Evolutionary conservation across 2,888 invertebrate species (phyloP), one percentile per base, ranked within the genome.

Genomic region (Invenusta paracnida): DNA sequence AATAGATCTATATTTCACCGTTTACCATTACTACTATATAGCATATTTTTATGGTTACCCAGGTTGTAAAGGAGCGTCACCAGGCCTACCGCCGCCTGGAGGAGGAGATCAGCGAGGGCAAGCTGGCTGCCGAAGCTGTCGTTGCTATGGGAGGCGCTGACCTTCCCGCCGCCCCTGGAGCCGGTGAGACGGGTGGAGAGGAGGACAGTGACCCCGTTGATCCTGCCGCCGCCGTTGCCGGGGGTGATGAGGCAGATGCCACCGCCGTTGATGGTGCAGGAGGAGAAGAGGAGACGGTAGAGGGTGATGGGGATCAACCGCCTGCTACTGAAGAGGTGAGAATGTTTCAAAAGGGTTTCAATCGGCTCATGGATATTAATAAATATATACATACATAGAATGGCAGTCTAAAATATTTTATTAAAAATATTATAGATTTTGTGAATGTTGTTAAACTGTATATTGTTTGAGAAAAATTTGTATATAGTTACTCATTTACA

Each of bases 1-100:
- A n/a, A n/a, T n/a, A n/a, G n/a, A n/a, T n/a, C n/a, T n/a, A n/a
- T n/a, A n/a, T n/a, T n/a, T n/a, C n/a, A n/a, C n/a, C n/a, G n/a
- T n/a, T n/a, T n/a, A n/a, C n/a, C n/a, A n/a, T n/a, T n/a, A n/a
- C n/a, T n/a, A n/a, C n/a, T 17, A 5, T 17, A 48, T 48, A 5
- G 48, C 48, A 17, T 48, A 5, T 11, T 48, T 11, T 48, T 48
- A 48, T 17, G 5, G 5, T 25, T 67, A 1, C 23, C n/a, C n/a
- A 83, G 83, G 83, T 91, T 13, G 90, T 90, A 28, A 88, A 86
- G 67, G 88, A 88, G 30, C 88, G 91, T 29, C 88, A 88, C 29
- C 88, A 90, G 11, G 85, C 89, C 0, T 91, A 89, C 87, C 87
- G 87, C 2, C 87, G 88, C 48, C 88, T 90, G 67, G 90, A 89